These are phyloP conservation scores for Spongilla lacustris DNA, from an alignment of 37 sponge, comb jelly and placozoan genomes.

Conservation along the genomic window DNA sequence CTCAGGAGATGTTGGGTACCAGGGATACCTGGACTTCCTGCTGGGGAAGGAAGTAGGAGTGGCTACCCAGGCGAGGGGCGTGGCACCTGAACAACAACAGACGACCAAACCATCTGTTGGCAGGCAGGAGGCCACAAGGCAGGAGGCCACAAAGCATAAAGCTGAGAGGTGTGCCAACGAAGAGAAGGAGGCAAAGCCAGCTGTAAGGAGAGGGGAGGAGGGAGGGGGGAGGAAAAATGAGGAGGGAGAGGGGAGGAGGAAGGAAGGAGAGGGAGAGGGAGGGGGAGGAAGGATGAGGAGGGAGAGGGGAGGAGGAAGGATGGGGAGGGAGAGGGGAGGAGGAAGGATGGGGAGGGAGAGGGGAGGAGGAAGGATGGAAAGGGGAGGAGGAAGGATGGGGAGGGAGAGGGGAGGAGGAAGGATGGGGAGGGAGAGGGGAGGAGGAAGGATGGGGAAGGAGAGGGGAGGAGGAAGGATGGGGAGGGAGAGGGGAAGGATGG, in stretches of 20 bases:
- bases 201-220: neutral
- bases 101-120: too few relatives aligned
- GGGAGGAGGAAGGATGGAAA: neutral
- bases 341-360: neutral
- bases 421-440: too few relatives aligned
- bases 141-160: neutral
- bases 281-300: too few relatives aligned
- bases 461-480: too few relatives aligned
- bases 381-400: neutral
- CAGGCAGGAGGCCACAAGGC: neutral
- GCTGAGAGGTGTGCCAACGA: neutral
- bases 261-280: too few relatives aligned
- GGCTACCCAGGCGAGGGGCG: neutral
- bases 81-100: too few relatives aligned
- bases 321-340: too few relatives aligned
- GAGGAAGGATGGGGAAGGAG: too few relatives aligned
- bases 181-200: neutral
- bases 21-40: slow-evolving; percentile 20
- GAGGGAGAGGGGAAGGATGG: neutral
- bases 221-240: too few relatives aligned
- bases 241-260: too few relatives aligned
- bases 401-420: neutral
- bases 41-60: neutral
- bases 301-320: too few relatives aligned
- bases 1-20: slow-evolving; percentile 34